phyloP scores from a whole-genome alignment of 2,888 invertebrate genomes.

The Oscheius sp. region DNA sequence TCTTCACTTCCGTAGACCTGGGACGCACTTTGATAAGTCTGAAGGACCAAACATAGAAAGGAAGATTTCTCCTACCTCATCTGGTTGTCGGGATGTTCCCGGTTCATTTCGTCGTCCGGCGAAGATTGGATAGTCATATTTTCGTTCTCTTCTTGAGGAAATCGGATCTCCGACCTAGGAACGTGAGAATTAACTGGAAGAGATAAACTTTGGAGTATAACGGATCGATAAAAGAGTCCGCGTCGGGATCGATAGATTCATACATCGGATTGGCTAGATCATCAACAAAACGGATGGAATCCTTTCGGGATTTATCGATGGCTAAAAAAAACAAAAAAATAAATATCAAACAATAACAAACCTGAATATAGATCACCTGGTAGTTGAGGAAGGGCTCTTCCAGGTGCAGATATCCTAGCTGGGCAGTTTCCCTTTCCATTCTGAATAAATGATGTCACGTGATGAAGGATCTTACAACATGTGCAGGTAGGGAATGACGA shows the following conservation, averaged over 20 bases:
- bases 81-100: conserved; percentile 12
- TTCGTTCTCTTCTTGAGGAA: conserved; percentile 35
- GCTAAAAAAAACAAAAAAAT: conserved; percentile 34
- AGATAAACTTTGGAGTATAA: conserved; percentile 58
- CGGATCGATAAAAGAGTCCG: conserved; percentile 62
- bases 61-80: conserved; percentile 26
- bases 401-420: conserved; percentile 29
- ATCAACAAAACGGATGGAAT: conserved; percentile 52
- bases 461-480: conserved; percentile 12
- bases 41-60: background rate
- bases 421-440: background rate
- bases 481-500: conserved; percentile 43
- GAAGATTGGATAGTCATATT: conserved; percentile 63
- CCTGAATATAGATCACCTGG: conserved; percentile 47
- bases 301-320: conserved; percentile 47
- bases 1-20: conserved; percentile 66
- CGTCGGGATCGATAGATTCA: conserved; percentile 63
- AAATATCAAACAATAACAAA: background rate
- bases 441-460: background rate
- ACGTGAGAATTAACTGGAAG: background rate
- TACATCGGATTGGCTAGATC: conserved; percentile 60
- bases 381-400: conserved; percentile 51
- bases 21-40: conserved; percentile 64
- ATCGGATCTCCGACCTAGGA: conserved; percentile 41
- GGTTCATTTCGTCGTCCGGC: conserved; percentile 34